Evolutionary conservation across 2,113 vertebrate species (phyloP).

Genomic region (Procavia capensis): DNA sequence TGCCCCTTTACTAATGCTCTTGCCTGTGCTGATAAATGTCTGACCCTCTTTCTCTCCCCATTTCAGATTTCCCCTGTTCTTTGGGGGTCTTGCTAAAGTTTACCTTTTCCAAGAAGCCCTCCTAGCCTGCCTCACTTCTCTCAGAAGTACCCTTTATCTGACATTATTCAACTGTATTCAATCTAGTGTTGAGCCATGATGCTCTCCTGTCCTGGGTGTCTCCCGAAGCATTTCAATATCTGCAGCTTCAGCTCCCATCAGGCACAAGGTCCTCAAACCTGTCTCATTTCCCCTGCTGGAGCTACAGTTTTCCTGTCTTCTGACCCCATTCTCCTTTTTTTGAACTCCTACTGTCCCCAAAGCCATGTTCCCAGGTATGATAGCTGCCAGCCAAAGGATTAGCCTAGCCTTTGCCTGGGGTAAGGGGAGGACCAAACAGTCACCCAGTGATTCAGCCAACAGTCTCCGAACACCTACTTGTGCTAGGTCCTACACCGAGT

Average conservation of each 20-base stretch:
- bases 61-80: background rate
- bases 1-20: background rate
- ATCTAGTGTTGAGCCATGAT: background rate
- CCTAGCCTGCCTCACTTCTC: background rate
- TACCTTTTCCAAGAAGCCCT: constrained; percentile 15
- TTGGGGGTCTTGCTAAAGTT: background rate
- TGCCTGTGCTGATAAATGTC: background rate
- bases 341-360: background rate
- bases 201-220: background rate
- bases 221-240: background rate
- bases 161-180: background rate
- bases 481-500: no score
- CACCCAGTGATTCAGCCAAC: background rate
- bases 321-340: background rate
- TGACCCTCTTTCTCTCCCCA: background rate
- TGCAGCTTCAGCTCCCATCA: background rate
- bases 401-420: background rate
- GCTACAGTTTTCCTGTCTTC: background rate
- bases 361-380: background rate
- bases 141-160: background rate
- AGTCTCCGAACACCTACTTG: background rate
- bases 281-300: background rate
- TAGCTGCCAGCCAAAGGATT: background rate
- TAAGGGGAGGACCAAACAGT: background rate
- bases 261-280: background rate